phyloP scores from a whole-genome alignment of 2,113 vertebrate genomes.

The Caloenas nicobarica region DNA sequence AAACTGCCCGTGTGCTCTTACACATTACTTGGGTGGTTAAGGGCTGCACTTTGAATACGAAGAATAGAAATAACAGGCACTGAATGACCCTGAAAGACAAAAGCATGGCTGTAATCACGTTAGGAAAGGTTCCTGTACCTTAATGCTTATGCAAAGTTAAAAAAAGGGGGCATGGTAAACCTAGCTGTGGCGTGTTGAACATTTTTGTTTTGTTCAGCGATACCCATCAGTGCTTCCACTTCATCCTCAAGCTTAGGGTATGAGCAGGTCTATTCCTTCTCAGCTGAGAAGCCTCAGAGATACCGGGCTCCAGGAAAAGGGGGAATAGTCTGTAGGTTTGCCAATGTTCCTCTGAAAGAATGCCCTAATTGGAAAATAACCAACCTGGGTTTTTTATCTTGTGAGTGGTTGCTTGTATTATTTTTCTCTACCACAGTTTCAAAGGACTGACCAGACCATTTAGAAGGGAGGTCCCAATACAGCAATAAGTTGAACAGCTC shows the following conservation, averaged over 20 bases:
- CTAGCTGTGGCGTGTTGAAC: neutral
- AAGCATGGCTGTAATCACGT: accelerated
- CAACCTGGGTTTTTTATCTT: neutral
- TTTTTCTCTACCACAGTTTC: neutral
- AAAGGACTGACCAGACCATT: neutral
- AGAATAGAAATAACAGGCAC: neutral
- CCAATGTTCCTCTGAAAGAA: neutral
- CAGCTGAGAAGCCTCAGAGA: neutral
- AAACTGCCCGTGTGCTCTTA: neutral
- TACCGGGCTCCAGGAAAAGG: neutral
- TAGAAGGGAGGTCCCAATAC: neutral
- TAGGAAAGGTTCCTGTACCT: neutral
- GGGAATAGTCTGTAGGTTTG: neutral
- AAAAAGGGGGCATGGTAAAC: neutral
- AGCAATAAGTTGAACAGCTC: no score
- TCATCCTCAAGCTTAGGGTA: no score
- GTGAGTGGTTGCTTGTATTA: neutral
- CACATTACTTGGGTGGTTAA: accelerated
- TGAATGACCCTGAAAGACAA: neutral
- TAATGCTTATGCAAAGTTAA: neutral
- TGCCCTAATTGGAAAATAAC: neutral
- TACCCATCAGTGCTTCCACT: neutral
- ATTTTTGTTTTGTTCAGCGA: neutral
- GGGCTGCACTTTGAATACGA: no score
- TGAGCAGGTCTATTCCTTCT: neutral